A percentile compares a stretch with the other conserved stretches of the same genome.
These are phyloP conservation scores for Pocillopora grandis DNA, from an alignment of 92 coral and sea anemone genomes.

Conservation along the genomic window DNA sequence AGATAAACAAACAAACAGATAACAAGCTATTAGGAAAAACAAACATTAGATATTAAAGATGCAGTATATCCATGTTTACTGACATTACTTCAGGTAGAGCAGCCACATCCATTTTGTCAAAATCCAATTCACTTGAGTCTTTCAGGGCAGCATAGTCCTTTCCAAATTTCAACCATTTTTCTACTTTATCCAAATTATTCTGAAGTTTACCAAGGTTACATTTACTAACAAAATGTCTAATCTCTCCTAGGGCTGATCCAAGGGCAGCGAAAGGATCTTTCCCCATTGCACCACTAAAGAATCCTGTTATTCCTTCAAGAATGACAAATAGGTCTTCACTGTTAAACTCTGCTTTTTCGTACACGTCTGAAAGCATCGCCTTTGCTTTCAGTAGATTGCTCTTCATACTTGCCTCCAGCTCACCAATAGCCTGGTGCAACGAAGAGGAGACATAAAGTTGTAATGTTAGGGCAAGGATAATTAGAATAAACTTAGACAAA, in stretches of 20 bases:
- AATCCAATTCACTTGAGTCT: conserved; percentile 44
- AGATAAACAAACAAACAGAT: too few relatives aligned
- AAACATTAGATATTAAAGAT: too few relatives aligned
- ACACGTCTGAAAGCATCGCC: not conserved
- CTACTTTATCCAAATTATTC: too few relatives aligned
- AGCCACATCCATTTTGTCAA: conserved; percentile 27
- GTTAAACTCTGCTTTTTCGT: conserved; percentile 10
- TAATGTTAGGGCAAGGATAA: too few relatives aligned
- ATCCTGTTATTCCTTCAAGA: conserved; percentile 12
- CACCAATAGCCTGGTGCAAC: not conserved
- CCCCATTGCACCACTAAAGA: not conserved
- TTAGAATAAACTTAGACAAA: too few relatives aligned
- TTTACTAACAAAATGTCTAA: conserved; percentile 25
- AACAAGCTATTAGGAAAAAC: too few relatives aligned
- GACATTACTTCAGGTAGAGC: too few relatives aligned
- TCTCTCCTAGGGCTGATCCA: not conserved
- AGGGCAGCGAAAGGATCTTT: not conserved
- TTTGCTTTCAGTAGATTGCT: not conserved
- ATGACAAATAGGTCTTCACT: not conserved
- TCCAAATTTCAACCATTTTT: too few relatives aligned
- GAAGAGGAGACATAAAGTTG: too few relatives aligned
- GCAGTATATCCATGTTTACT: too few relatives aligned
- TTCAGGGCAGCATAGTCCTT: conserved; percentile 24
- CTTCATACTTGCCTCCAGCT: conserved; percentile 22
- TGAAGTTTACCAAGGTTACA: conserved; percentile 24